Evolutionary conservation across 2,888 invertebrate species (phyloP), one percentile per base, ranked within the genome.

Genomic region (Mamestra brassicae): DNA sequence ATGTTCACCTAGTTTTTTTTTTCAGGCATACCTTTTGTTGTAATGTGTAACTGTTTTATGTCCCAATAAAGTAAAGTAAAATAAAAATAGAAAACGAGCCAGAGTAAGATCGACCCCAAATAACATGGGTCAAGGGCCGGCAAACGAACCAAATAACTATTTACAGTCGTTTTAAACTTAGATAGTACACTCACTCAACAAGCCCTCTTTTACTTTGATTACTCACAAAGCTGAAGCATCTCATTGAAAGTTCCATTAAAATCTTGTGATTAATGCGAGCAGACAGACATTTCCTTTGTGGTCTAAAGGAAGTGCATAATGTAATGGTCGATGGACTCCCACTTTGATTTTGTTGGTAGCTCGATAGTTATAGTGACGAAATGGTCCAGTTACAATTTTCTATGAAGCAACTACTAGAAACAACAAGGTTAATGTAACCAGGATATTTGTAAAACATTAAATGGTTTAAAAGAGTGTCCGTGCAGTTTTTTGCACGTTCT

Each of bases 211-310:
- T 60, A 58, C 74, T 69, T 74, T 80, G 64, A 70, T 69, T 36
- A 61, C 67, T 42, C 38, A 57, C 38, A 42, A 62, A 84, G 68
- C 55, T 67, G 10, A 55, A 66, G 65, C 64, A 42, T 70, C 57
- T 63, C 63, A 77, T 76, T 78, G 75, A 61, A 68, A 77, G 68
- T 65, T 42, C 71, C 61, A 85, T 83, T 81, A 61, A 72, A 75
- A 64, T 73, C 71, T 80, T 57, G 60, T 78, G 84, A 85, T 85
- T 80, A 86, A 87, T 87, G 80, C 85, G 71, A 71, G 69, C 72
- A 87, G 85, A 83, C 80, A 83, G 78, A 69, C 76, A 65, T 73
- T 85, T 85, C 87, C 87, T 83, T 87, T 78, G 72, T 64, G 62
- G 52, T 26, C 47, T 42, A 65, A 58, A 78, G 85, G 87, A 81